Conservation (phyloP, 2,888 invertebrate species). For the Plagiodera versicolora region DNA sequence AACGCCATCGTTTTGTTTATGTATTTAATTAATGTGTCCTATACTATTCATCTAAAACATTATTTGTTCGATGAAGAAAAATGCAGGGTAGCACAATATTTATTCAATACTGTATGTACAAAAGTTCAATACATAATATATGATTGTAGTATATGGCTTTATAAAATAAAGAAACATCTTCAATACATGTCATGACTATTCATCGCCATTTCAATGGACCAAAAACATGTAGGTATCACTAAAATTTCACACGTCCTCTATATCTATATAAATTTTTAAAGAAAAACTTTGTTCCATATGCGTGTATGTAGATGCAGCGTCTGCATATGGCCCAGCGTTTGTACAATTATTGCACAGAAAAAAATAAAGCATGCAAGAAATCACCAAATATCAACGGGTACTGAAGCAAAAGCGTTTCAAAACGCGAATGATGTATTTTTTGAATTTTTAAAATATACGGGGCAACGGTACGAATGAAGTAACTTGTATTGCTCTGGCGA, state of each 20-base stretch:
- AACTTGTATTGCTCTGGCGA: too few species aligned
- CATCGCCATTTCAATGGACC: constrained; percentile 19
- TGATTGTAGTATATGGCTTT: constrained; percentile 40
- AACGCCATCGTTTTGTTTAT: too few species aligned
- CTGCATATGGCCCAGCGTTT: constrained; percentile 4
- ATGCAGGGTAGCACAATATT: constrained; percentile 32
- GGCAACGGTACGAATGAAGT: too few species aligned
- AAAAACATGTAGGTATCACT: constrained; percentile 25
- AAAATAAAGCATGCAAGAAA: not conserved
- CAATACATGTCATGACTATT: constrained; percentile 20
- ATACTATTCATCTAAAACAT: too few species aligned
- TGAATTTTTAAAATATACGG: too few species aligned
- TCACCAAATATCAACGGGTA: not conserved
- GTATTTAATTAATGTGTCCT: too few species aligned
- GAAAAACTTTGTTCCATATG: not conserved
- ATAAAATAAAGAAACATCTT: constrained; percentile 27
- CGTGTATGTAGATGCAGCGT: not conserved
- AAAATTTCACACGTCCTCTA: constrained; percentile 28
- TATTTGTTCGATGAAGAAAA: not conserved
- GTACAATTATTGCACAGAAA: constrained; percentile 8
- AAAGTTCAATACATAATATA: constrained; percentile 33
- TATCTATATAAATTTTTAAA: not conserved
- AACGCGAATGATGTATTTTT: too few species aligned
- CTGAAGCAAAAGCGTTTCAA: too few species aligned
- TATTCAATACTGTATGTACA: constrained; percentile 38